Base-by-base conservation (phyloP, 2,113 vertebrate genomes). In the Aramus guarauna region DNA sequence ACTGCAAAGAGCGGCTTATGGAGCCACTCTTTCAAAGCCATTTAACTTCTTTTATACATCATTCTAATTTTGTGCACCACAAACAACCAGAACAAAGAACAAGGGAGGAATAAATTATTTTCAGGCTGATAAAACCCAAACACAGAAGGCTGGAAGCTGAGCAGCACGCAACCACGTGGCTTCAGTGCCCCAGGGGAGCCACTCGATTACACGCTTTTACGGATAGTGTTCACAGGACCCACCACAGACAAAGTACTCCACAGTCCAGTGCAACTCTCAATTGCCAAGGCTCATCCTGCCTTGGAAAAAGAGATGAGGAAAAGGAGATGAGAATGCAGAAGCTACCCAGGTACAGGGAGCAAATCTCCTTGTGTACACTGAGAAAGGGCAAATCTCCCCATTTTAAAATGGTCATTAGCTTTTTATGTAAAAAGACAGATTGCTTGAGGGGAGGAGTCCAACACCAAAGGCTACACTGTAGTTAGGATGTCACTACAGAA, bases 121-220 rank as follows among this genome's bases (percentile, higher is more conserved):
- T 60, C 74, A 60, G 88, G 75, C 64, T 93, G 74, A 75, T 71
- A 76, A 85, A 93, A 76, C 41, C 36, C 63, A 62, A 75, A 67
- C 68, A 75, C 47, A 74, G 77, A 71, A 59, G 39, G 84, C 77
- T 56, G 77, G 67, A 58, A 75, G 60, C 69, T 60, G 64, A 91
- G 91, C 45, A 50, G 55, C 36, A 91, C 2, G 2, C 19, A 71
- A 11, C 10, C 36, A 5, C 4, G 64, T 19, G 69, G 76, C 76
- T 81, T 81, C 7, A 0, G 52, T 0, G 1, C 39, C 26, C 45
- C 73, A 39, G 45, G 56, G 50, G 72, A 69, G 55, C 30, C 32
- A 15, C 58, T 79, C 3, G 1, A 20, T 53, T 37, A 53, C 1
- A 9, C 3, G 21, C 27, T 89, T 1, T 43, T 3, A 1, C 0